These are phyloP conservation scores for Loris lydekkerianus DNA, from an alignment of 2,797 vertebrate species.

Conservation along the genomic window DNA sequence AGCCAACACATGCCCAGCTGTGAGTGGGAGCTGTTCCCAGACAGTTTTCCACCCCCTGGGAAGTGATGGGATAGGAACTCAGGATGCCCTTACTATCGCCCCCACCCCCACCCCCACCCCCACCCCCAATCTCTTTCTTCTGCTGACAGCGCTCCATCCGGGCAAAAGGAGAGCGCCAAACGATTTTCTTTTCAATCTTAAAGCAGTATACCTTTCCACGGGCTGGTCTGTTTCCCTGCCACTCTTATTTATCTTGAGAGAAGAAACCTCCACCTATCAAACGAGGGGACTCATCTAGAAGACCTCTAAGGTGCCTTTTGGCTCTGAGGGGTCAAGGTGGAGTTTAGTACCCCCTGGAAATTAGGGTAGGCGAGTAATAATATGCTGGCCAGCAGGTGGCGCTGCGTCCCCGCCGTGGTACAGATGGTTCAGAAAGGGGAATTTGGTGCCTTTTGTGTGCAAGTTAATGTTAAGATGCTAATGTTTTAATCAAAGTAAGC, in stretches of 20 bases:
- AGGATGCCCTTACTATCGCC: not conserved
- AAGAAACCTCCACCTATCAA: not conserved
- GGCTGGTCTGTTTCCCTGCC: not conserved
- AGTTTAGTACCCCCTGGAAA: not conserved
- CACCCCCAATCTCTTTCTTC: not conserved
- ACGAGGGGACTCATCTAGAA: not conserved
- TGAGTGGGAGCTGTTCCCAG: not conserved
- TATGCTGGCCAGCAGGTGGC: slow-evolving; percentile 55
- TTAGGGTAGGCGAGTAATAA: not conserved
- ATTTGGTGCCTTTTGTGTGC: slow-evolving; percentile 37
- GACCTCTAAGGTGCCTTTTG: not conserved
- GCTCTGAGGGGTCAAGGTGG: not conserved
- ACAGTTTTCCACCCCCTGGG: not conserved
- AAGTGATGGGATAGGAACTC: slow-evolving; percentile 47
- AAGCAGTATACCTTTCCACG: slow-evolving; percentile 19
- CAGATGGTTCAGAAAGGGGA: not conserved
- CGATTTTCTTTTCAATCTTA: not conserved
- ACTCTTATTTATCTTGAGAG: slow-evolving; percentile 1
- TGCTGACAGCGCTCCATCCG: not conserved
- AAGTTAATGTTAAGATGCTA: slow-evolving; percentile 66
- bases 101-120: not conserved
- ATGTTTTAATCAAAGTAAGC: slow-evolving; percentile 64
- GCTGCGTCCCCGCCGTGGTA: not conserved
- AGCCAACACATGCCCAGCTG: not conserved
- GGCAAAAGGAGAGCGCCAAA: not conserved